Conservation (phyloP, 2,888 invertebrate genomes). For the Andrena bicolor region DNA sequence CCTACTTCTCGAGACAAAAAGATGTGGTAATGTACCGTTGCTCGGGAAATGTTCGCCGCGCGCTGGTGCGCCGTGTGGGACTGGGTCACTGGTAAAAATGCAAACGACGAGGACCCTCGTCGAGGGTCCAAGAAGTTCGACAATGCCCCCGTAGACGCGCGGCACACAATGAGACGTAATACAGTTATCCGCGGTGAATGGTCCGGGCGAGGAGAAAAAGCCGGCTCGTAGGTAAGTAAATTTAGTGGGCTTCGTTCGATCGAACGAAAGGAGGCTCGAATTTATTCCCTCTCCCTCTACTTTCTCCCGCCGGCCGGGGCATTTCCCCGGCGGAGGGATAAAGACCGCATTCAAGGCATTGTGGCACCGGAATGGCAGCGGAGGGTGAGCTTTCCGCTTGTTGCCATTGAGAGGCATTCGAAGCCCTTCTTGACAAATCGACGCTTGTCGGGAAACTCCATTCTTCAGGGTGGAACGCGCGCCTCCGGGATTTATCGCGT, state of each 20-base stretch:
- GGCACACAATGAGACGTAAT: slow-evolving; percentile 74
- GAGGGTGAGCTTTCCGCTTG: slow-evolving; percentile 83
- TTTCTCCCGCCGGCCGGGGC: slow-evolving; percentile 41
- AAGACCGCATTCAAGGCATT: slow-evolving; percentile 81
- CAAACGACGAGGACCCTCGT: slow-evolving; percentile 29
- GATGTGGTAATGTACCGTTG: too few relatives aligned
- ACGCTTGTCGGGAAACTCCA: slow-evolving; percentile 82
- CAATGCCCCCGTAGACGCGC: slow-evolving; percentile 42
- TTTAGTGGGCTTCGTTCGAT: slow-evolving; percentile 81
- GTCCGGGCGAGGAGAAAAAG: slow-evolving; percentile 64
- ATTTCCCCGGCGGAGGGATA: slow-evolving; percentile 69
- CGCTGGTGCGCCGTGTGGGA: not conserved
- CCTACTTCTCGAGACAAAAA: not conserved
- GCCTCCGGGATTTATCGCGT: slow-evolving; percentile 80
- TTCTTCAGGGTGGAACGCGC: slow-evolving; percentile 76
- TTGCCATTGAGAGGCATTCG: slow-evolving; percentile 82
- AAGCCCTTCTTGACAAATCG: slow-evolving; percentile 84
- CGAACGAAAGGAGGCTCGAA: slow-evolving; percentile 59
- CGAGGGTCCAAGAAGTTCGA: slow-evolving; percentile 38
- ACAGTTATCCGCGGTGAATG: slow-evolving; percentile 79
- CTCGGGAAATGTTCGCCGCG: too few relatives aligned
- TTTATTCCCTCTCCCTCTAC: slow-evolving; percentile 59
- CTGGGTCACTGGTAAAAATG: slow-evolving; percentile 48
- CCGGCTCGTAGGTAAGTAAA: slow-evolving; percentile 80
- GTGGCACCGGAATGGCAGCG: slow-evolving; percentile 76